Evolutionary conservation across 2,888 invertebrate species (phyloP), one percentile per base, ranked within the genome.

Genomic region (Eugnorisma glareosa): DNA sequence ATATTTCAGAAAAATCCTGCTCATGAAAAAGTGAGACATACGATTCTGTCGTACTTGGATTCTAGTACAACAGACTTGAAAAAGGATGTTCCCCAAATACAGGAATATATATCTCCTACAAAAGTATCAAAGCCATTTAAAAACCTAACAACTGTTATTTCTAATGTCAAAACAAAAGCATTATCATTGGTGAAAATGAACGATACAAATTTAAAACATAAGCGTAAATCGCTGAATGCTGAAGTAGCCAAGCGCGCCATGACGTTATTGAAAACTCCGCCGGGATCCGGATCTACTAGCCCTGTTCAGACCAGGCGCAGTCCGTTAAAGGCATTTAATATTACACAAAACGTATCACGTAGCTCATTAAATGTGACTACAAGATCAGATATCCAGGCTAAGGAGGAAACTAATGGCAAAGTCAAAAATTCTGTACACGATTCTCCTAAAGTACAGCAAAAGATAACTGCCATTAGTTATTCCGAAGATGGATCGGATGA

Each of bases 121-220:
- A 95, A 93, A 88, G 82, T 86, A 57, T 84, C 88, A 8, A 94
- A 93, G 83, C 76, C 93, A 45, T 94, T 94, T 74, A 88, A 88
- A 78, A 95, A 93, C 77, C 83, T 97, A 24, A 94, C 96, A 35
- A 96, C 96, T 77, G 93, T 97, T 31, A 92, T 97, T 84, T 97
- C 95, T 2, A 97, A 96, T 80, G 97, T 97, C 0, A 97, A 97
- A 91, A 95, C 94, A 72, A 97, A 96, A 89, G 96, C 97, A 31
- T 90, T 97, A 77, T 97, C 97, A 73, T 92, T 97, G 24, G 95
- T 97, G 4, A 97, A 96, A 90, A 87, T 93, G 57, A 94, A 92
- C 82, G 96, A 96, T 69, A 78, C 82, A 35, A 91, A 85, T 67
- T 68, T 79, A 57, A 94, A 91, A 88, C 85, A 86, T 4, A 92